A percentile compares a stretch with the other conserved stretches of the same genome.
Evolutionary conservation across 2,113 vertebrate species (phyloP).

Genomic region (Progne subis): DNA sequence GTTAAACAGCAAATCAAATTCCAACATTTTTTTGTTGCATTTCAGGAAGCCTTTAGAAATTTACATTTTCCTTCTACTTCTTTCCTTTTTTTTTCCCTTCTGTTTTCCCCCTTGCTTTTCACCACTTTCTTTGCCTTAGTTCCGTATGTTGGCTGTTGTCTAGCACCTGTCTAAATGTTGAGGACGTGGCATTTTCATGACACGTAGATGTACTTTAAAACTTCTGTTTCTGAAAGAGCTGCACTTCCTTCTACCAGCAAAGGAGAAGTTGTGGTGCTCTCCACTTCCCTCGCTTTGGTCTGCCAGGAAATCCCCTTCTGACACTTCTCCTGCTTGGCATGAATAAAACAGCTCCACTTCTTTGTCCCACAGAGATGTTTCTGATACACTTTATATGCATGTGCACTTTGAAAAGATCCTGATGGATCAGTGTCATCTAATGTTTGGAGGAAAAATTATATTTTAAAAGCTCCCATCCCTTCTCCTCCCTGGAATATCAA

Average conservation of each 20-base stretch:
- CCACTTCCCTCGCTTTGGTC: background rate
- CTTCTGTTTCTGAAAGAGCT: background rate
- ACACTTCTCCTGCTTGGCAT: conserved; percentile 65
- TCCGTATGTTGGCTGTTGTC: background rate
- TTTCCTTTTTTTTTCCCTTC: background rate
- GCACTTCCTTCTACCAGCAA: background rate
- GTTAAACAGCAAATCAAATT: background rate
- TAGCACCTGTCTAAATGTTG: background rate
- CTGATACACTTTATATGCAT: conserved; percentile 66
- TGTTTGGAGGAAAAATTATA: background rate
- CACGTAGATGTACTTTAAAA: background rate
- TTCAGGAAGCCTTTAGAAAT: background rate
- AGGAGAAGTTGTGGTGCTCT: background rate
- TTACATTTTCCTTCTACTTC: background rate
- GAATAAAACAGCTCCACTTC: conserved; percentile 59
- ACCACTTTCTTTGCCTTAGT: background rate
- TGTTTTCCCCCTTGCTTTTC: background rate
- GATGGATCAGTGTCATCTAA: conserved; percentile 3
- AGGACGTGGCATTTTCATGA: background rate
- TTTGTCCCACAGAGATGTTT: conserved; percentile 51
- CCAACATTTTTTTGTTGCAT: background rate
- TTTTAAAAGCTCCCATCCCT: background rate
- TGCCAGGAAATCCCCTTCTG: conserved; percentile 54
- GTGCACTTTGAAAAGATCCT: conserved; percentile 51
- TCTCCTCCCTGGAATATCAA: background rate